Percentiles rank a stretch among this genome's conserved stretches.
Conservation (phyloP, 2,888 invertebrate genomes). For the Sepiola atlantica region DNA sequence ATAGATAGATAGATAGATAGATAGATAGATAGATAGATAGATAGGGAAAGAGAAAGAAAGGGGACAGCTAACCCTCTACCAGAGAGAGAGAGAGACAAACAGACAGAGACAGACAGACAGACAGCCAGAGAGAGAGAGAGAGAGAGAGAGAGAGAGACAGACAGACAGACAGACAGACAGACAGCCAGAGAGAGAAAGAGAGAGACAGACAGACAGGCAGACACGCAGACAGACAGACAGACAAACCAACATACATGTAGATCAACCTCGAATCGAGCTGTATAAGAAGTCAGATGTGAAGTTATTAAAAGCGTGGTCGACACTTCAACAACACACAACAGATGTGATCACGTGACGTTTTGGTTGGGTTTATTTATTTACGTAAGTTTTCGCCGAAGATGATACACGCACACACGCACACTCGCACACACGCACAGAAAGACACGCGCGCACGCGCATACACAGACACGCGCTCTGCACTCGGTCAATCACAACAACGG, state of each 20-base stretch:
- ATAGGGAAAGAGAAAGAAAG: neutral
- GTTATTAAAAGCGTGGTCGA: no score
- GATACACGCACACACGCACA: neutral
- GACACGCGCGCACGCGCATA: neutral
- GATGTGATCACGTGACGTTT: no score
- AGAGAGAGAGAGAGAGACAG: neutral
- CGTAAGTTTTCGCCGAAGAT: neutral
- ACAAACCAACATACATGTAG: neutral
- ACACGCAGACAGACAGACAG: neutral
- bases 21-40: slow-evolving; percentile 24
- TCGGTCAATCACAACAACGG: neutral
- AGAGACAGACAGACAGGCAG: neutral
- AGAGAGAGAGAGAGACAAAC: neutral
- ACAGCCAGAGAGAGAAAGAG: neutral
- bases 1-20: slow-evolving; percentile 24
- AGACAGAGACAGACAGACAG: neutral
- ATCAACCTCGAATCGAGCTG: neutral
- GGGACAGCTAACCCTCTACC: no score
- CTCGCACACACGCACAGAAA: neutral
- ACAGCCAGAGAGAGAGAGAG: neutral
- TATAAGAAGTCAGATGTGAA: no score
- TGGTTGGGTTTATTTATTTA: no score
- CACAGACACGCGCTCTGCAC: neutral
- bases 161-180: neutral
- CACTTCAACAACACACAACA: no score